Evolutionary conservation across 2,888 invertebrate genomes (phyloP).

Genomic region (Ellobium chinense): DNA sequence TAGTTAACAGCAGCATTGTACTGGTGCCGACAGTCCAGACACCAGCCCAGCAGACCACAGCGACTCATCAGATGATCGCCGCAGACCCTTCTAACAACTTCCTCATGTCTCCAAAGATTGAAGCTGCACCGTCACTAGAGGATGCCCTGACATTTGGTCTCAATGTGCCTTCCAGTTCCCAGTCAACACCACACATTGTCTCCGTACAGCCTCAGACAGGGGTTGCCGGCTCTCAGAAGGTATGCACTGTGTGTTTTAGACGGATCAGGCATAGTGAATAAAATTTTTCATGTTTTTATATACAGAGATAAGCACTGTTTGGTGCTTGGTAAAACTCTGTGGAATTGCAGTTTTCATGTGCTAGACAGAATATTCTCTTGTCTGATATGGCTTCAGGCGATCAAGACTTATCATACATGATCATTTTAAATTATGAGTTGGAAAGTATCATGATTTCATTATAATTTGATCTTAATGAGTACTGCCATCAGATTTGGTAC

Average conservation of each 20-base stretch:
- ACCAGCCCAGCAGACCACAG: background rate
- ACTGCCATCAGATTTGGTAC: no score
- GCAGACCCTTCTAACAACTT: background rate
- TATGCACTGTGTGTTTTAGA: background rate
- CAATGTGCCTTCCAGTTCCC: constrained; percentile 32
- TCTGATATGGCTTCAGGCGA: no score
- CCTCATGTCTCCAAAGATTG: constrained; percentile 39
- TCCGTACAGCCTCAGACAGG: background rate
- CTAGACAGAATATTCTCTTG: no score
- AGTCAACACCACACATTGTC: background rate
- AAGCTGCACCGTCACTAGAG: constrained; percentile 34
- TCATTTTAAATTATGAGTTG: no score
- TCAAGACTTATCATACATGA: no score
- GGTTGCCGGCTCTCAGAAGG: constrained; percentile 1
- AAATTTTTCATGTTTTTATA: no score
- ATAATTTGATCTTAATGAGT: no score
- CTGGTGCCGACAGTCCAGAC: background rate
- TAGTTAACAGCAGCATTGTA: background rate
- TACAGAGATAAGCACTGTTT: no score
- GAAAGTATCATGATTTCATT: no score
- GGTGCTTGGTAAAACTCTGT: no score
- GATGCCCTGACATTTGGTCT: constrained; percentile 42
- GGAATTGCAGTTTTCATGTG: no score
- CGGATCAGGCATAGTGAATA: no score
- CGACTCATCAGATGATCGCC: background rate